A percentile compares a stretch with the other conserved stretches of the same genome.
Evolutionary conservation across 2,797 vertebrate genomes (phyloP).

Genomic region (Oryzias dopingdopingensis): DNA sequence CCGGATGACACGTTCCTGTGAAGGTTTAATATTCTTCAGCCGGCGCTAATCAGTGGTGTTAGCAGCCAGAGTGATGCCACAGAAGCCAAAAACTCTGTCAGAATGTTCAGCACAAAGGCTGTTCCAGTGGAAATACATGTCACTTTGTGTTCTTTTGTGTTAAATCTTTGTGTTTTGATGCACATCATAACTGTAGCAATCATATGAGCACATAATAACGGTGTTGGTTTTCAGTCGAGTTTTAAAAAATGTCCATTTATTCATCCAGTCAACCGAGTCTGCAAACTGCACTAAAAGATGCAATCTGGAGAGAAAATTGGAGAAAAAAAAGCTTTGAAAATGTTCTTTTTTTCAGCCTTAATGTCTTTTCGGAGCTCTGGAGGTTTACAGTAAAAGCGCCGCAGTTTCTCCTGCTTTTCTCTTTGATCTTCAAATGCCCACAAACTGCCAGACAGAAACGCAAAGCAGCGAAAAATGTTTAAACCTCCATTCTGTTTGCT

Average conservation of each 20-base stretch:
- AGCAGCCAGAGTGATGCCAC: no score
- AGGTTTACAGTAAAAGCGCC: background rate
- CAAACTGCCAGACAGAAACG: slow-evolving; percentile 12
- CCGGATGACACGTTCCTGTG: no score
- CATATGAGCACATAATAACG: no score
- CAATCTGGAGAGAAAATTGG: slow-evolving; percentile 16
- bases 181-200: no score
- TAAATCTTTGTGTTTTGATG: no score
- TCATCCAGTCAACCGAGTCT: no score
- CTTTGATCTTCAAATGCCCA: slow-evolving; percentile 41
- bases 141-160: no score
- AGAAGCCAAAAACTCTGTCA: no score
- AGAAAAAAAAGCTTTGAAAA: slow-evolving; percentile 12
- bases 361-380: background rate
- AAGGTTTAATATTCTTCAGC: no score
- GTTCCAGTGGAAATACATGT: no score
- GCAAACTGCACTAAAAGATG: slow-evolving; percentile 1
- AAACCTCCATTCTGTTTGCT: slow-evolving; percentile 44
- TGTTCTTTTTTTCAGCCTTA: slow-evolving; percentile 5
- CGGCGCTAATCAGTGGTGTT: no score
- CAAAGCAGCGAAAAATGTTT: background rate
- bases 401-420: slow-evolving; percentile 16
- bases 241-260: background rate
- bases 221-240: background rate
- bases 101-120: no score